These are phyloP conservation scores for Prionace glauca DNA, from an alignment of 2,797 vertebrate genomes.

Conservation along the genomic window DNA sequence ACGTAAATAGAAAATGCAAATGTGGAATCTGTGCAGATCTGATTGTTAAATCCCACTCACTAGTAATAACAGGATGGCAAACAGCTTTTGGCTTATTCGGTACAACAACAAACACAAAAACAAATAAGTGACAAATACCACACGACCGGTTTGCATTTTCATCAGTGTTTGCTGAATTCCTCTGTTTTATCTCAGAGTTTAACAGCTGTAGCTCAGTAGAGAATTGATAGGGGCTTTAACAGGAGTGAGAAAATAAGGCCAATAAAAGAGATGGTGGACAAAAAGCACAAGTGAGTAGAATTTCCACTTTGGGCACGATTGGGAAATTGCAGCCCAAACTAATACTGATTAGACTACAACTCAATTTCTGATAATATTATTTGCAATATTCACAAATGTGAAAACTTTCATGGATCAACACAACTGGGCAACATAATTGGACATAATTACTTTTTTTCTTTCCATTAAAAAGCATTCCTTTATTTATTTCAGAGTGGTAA, in stretches of 20 bases:
- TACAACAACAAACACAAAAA: not conserved
- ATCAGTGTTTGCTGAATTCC: not conserved
- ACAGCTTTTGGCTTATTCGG: not conserved
- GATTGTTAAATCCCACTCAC: not conserved
- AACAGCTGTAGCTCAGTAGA: not conserved
- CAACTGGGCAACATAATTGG: not conserved
- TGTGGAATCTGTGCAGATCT: not conserved
- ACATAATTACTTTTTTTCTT: not conserved
- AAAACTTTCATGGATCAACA: not conserved
- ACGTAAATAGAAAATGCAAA: conserved; percentile 6
- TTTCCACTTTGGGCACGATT: not conserved
- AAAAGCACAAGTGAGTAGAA: not conserved
- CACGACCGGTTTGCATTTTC: not conserved
- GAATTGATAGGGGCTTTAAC: not conserved
- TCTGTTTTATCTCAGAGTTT: not conserved
- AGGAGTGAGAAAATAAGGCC: not conserved
- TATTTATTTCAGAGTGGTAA: not conserved
- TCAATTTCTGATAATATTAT: not conserved
- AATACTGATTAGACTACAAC: not conserved
- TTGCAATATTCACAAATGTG: not conserved
- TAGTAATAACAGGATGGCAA: not conserved
- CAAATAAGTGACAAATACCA: conserved; percentile 8
- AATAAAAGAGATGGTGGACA: not conserved
- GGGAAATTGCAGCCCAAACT: not conserved
- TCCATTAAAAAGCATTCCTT: not conserved